A percentile compares a stretch with the other conserved stretches of the same genome.
phyloP scores from a whole-genome alignment of 2,888 invertebrate genomes.

The Pandemis heparana region DNA sequence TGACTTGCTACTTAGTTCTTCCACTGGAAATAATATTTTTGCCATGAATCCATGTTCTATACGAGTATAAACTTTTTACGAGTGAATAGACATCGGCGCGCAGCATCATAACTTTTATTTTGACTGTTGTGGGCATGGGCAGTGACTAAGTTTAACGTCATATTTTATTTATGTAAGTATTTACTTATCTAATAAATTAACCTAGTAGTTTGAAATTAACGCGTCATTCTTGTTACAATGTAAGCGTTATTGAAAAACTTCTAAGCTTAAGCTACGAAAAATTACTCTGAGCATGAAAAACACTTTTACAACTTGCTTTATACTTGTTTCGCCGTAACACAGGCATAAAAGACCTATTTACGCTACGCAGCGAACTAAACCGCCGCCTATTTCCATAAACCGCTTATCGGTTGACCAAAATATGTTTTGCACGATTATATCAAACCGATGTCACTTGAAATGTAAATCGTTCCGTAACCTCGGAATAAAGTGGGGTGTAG shows the following conservation, averaged over 20 bases:
- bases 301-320: background rate
- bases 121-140: background rate
- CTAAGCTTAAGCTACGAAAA: background rate
- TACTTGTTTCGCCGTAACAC: background rate
- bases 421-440: constrained; percentile 6
- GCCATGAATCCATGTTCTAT: too few species aligned
- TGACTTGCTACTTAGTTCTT: too few species aligned
- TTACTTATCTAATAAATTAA: background rate
- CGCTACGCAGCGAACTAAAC: constrained; percentile 3
- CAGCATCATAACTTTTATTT: background rate
- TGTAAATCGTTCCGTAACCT: constrained; percentile 33
- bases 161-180: background rate
- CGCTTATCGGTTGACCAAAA: constrained; percentile 12
- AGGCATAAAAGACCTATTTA: constrained; percentile 1
- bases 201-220: background rate
- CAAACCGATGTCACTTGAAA: constrained; percentile 26
- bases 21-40: too few species aligned
- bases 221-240: background rate
- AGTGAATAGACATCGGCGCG: background rate
- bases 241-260: background rate
- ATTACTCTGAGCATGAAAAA: background rate
- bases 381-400: constrained; percentile 10
- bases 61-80: background rate
- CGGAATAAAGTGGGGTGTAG: constrained; percentile 53
- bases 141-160: background rate